These are phyloP conservation scores for Cololabis saira DNA, from an alignment of 2,113 vertebrate species.

Conservation along the genomic window DNA sequence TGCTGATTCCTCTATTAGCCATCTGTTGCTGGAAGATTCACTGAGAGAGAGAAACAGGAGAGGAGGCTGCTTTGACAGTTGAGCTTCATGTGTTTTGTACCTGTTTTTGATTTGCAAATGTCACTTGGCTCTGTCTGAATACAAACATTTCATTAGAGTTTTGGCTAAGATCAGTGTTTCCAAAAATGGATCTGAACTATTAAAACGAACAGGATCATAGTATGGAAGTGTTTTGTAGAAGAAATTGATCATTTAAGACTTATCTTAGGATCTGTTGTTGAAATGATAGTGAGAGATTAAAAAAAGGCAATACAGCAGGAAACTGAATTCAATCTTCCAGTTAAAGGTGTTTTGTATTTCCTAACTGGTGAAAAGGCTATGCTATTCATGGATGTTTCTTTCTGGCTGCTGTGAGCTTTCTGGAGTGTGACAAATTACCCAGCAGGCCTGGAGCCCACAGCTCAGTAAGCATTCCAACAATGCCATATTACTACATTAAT, in stretches of 20 bases:
- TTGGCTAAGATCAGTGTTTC: conserved; percentile 8
- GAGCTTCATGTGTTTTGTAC: conserved; percentile 47
- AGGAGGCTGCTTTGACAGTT: conserved; percentile 41
- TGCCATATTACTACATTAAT: conserved; percentile 81
- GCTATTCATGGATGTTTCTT: conserved; percentile 44
- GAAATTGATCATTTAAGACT: conserved; percentile 2
- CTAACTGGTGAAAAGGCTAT: conserved; percentile 2
- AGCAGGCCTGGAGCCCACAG: conserved; percentile 73
- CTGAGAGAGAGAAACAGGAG: conserved; percentile 46
- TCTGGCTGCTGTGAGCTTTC: conserved; percentile 64
- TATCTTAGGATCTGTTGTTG: neutral
- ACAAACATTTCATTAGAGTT: conserved; percentile 19
- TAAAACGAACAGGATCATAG: neutral
- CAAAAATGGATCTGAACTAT: conserved; percentile 8
- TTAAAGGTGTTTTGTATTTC: conserved; percentile 9
- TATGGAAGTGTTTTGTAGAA: neutral
- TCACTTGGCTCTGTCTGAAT: conserved; percentile 1
- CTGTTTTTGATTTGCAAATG: conserved; percentile 50
- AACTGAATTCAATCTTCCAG: conserved; percentile 4
- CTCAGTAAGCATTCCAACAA: conserved; percentile 80
- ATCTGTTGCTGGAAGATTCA: conserved; percentile 80
- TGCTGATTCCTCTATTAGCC: conserved; percentile 77
- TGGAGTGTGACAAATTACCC: conserved; percentile 77
- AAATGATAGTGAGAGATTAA: conserved; percentile 14
- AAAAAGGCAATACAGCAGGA: conserved; percentile 5